Conservation (phyloP, 2,113 vertebrate genomes). For the Stictonetta naevosa region DNA sequence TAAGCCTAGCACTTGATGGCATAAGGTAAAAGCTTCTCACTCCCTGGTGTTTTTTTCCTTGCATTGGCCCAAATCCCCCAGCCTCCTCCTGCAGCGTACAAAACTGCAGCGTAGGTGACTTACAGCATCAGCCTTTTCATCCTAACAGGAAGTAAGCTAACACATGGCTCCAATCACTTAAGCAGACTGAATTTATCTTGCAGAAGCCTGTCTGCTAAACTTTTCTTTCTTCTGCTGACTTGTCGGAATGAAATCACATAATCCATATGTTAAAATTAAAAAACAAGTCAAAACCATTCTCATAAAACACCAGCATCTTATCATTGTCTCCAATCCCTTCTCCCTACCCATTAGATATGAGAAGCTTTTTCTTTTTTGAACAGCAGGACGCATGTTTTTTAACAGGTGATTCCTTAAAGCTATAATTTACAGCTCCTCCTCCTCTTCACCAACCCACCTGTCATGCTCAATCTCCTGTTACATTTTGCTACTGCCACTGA, state of each 20-base stretch:
- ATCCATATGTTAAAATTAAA: fast-evolving
- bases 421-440: slow-evolving; percentile 28
- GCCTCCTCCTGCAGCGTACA: slow-evolving; percentile 20
- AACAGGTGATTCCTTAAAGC: background rate
- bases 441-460: background rate
- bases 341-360: background rate
- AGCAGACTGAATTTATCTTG: slow-evolving; percentile 63
- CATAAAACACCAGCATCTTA: background rate
- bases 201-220: slow-evolving; percentile 58
- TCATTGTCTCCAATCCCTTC: background rate
- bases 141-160: slow-evolving; percentile 51
- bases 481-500: slow-evolving; percentile 70
- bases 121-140: slow-evolving; percentile 53
- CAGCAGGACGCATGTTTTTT: background rate
- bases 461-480: slow-evolving; percentile 40
- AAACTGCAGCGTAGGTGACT: slow-evolving; percentile 49
- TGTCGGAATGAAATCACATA: background rate
- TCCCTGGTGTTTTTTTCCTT: background rate
- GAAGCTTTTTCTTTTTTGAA: background rate
- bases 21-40: slow-evolving; percentile 3
- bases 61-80: background rate
- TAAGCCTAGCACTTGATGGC: background rate
- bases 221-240: slow-evolving; percentile 48
- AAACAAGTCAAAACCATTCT: background rate
- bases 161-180: slow-evolving; percentile 69